Base-by-base conservation (phyloP, 2,888 invertebrate species). In the Anagyrus pseudococci region DNA sequence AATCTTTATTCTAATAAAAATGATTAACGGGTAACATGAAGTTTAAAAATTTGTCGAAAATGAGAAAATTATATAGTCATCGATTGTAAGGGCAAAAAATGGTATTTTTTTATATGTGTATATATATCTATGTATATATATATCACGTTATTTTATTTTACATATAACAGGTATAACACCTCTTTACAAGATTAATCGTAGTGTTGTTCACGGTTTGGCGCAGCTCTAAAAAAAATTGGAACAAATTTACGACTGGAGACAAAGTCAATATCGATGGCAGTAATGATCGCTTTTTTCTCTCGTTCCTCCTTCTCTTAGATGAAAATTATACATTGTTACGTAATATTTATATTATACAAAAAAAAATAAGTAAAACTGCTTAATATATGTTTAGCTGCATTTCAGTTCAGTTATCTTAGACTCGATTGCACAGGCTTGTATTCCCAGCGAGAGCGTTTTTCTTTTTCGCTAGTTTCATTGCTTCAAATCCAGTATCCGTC, bases 101-200 rank as follows among this genome's bases (percentile, higher is more conserved):
- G n/a, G n/a, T n/a, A n/a, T n/a, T n/a, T n/a, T n/a, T n/a, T n/a
- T n/a, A n/a, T n/a, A n/a, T n/a, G n/a, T n/a, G n/a, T n/a, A n/a
- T n/a, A n/a, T n/a, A 37, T 37, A 37, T 37, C 10, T 8, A 15
- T 64, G 47, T 63, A 64, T 60, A 54, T 62, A 56, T 66, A 62
- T 66, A 68, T 67, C 67, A 69, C 63, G 59, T 60, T 10, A 46
- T 64, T 69, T 69, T 70, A 70, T 69, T 67, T 67, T 69, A 70
- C 69, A 70, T 66, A 58, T 50, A 54, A 68, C 46, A 67, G 69
- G 69, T 69, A 69, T 69, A 55, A 62, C 58, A 69, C 69, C 69
- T 62, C 69, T 69, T 67, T 69, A 69, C 69, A 69, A 66, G 63
- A 61, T 57, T 59, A 62, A 62, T 66, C 65, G 62, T 56, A 62